Evolutionary conservation across 1,140 invertebrate species (phyloP).

Genomic region (Ostrea edulis): DNA sequence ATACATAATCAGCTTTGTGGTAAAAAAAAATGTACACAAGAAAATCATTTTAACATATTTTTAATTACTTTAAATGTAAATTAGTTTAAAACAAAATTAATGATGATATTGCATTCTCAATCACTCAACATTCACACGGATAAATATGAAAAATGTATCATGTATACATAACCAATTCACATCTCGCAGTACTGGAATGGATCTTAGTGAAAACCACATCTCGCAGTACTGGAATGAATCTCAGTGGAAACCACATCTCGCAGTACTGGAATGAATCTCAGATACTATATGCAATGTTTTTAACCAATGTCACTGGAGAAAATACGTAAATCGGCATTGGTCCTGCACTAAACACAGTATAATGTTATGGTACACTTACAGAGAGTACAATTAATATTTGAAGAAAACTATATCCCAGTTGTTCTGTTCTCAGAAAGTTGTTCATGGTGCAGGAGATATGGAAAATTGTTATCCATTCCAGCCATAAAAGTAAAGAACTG

Average conservation of each 20-base stretch:
- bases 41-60: not conserved
- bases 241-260: not conserved
- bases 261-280: not conserved
- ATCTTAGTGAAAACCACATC: not conserved
- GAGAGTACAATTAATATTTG: not conserved
- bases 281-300: too few relatives aligned
- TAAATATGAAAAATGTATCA: constrained; percentile 5
- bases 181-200: not conserved
- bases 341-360: not conserved
- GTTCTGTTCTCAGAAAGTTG: not conserved
- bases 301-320: not conserved
- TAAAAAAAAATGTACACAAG: not conserved
- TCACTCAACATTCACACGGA: not conserved
- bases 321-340: not conserved
- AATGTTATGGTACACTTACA: not conserved
- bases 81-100: not conserved
- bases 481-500: not conserved
- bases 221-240: not conserved
- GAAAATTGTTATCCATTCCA: not conserved
- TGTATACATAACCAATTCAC: not conserved
- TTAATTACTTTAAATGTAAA: not conserved
- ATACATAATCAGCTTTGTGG: too few relatives aligned
- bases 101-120: not conserved
- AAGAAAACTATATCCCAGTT: not conserved
- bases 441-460: not conserved